phyloP scores from a whole-genome alignment of 1,140 invertebrate genomes.

The Penaeus japonicus region DNA sequence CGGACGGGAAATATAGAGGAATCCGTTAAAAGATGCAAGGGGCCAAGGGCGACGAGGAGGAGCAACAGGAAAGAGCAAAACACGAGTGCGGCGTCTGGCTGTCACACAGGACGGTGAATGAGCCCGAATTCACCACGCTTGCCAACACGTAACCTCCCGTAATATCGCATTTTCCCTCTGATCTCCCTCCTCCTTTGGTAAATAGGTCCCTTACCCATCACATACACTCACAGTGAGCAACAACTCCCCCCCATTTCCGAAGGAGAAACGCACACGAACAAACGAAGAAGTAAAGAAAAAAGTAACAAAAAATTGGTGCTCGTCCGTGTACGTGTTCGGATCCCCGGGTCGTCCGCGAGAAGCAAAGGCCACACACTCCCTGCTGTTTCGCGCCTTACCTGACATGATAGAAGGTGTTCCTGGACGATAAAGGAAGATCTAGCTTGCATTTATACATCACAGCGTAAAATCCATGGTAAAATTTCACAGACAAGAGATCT shows the following conservation, averaged over 20 bases:
- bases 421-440: neutral
- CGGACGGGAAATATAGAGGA: too few relatives aligned
- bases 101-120: slow-evolving; percentile 41
- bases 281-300: slow-evolving; percentile 20
- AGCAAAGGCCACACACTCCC: neutral
- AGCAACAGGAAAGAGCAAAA: neutral
- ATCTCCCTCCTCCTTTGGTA: neutral
- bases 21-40: too few relatives aligned
- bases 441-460: slow-evolving; percentile 47
- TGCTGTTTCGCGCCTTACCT: slow-evolving; percentile 33
- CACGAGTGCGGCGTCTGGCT: neutral
- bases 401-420: slow-evolving; percentile 48
- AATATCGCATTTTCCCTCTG: neutral
- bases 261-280: neutral
- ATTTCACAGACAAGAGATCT: neutral
- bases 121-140: slow-evolving; percentile 42
- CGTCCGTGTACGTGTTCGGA: slow-evolving; percentile 24
- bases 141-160: neutral
- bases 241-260: neutral
- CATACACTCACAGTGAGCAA: neutral
- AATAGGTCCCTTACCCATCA: neutral
- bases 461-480: slow-evolving; percentile 23
- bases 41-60: neutral
- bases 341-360: slow-evolving; percentile 2
- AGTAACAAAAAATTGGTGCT: slow-evolving; percentile 38